Evolutionary conservation across 2,113 vertebrate genomes (phyloP), one percentile per base, ranked within the genome.

Genomic region (Sinocyclocheilus grahami): DNA sequence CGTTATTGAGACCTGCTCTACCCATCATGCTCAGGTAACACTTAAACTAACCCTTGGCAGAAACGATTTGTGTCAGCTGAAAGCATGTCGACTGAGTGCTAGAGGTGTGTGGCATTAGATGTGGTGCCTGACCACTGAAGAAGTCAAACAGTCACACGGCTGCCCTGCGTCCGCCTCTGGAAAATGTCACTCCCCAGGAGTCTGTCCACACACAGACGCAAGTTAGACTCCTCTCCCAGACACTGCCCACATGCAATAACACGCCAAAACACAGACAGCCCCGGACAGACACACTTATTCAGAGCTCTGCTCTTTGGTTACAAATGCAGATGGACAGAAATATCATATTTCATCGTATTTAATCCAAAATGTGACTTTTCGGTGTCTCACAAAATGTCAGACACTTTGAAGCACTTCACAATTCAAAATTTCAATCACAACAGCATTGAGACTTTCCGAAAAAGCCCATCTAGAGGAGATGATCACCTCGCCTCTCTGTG

Each of bases 181-280:
- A 91, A 95, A 96, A 94, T 92, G 88, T 92, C 93, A 96, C 91
- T 92, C 90, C 80, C 87, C 87, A 88, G 93, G 91, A 86, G 87
- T 87, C 78, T 1, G 88, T 86, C 51, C 75, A 11, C 30, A 71
- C 53, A 67, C 91, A 89, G 85, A 75, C 87, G 84, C 88, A 88
- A 91, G 92, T 91, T 92, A 85, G 69, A 78, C 62, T 67, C 55
- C 27, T 62, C 58, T 77, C 51, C 75, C 65, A 81, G 51, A 84
- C 63, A 63, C 76, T 67, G 63, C 42, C 18, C 12, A 80, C 77
- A 62, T 55, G 12, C 69, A 51, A 30, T 42, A 63, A 83, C 37
- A 72, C 9, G 4, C 27, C 55, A 51, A 87, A 76, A 87, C 82
- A 87, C 53, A 87, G 51, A 81, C 82, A 63, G 16, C 22, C 71